These are phyloP conservation scores for Xenops minutus DNA, from an alignment of 2,797 vertebrate genomes.

Conservation along the genomic window DNA sequence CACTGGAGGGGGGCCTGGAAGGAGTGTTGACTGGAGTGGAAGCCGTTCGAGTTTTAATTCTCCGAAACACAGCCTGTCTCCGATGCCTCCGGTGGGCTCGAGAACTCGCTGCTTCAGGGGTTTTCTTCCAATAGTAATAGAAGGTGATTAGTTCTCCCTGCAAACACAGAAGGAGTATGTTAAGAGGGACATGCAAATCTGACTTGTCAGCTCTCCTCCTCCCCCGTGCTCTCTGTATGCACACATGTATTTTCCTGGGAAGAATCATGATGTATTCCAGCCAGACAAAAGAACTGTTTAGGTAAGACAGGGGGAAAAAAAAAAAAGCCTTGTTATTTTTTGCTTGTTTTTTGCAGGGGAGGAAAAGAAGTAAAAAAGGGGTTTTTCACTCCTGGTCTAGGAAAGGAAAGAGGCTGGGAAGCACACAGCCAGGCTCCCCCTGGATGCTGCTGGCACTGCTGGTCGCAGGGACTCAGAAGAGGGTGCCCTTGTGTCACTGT, in stretches of 20 bases:
- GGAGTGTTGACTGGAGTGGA: conserved; percentile 97
- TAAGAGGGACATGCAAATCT: conserved; percentile 1
- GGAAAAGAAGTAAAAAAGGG: neutral
- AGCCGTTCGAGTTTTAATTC: conserved; percentile 97
- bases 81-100: conserved; percentile 96
- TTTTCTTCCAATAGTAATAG: conserved; percentile 99
- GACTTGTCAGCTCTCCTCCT: neutral
- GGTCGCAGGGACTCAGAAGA: neutral
- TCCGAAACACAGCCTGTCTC: conserved; percentile 95
- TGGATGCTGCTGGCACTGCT: neutral
- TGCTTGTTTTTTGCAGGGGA: neutral
- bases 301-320: neutral
- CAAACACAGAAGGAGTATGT: conserved; percentile 16
- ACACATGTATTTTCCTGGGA: neutral
- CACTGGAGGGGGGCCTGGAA: conserved; percentile 95
- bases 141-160: conserved; percentile 98
- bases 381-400: neutral
- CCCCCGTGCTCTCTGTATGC: neutral
- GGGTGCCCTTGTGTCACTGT: neutral
- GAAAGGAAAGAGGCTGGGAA: neutral
- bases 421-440: neutral
- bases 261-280: neutral
- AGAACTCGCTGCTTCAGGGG: conserved; percentile 95
- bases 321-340: rapidly evolving
- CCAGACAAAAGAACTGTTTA: neutral